phyloP scores from a whole-genome alignment of 1,140 invertebrate genomes.

The Ips nitidus region DNA sequence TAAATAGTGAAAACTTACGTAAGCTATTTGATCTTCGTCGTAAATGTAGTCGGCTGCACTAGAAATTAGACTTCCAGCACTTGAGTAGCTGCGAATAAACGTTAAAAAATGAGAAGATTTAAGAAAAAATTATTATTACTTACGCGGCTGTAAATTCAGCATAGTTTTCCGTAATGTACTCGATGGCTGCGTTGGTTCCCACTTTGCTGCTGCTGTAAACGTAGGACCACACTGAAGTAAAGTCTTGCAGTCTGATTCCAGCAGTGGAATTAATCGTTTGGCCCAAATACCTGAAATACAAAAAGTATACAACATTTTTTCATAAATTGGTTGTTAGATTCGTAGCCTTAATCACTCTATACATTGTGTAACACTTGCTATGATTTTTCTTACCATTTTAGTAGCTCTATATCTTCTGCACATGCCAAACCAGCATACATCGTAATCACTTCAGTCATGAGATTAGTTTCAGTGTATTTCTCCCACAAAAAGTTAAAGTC shows the following conservation, averaged over 20 bases:
- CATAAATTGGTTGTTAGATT: background rate
- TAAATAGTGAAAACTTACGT: background rate
- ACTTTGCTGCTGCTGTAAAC: constrained; percentile 51
- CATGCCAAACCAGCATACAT: constrained; percentile 62
- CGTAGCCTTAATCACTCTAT: background rate
- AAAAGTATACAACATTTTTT: constrained; percentile 30
- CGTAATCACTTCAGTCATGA: constrained; percentile 58
- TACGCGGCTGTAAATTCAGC: background rate
- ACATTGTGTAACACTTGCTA: background rate
- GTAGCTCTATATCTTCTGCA: constrained; percentile 52
- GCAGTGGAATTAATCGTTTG: constrained; percentile 47
- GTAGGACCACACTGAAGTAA: constrained; percentile 51
- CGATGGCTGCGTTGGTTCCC: constrained; percentile 54
- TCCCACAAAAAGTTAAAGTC: constrained; percentile 58
- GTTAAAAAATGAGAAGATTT: background rate
- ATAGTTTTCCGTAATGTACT: constrained; percentile 51
- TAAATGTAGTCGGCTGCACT: constrained; percentile 21
- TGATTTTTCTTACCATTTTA: constrained; percentile 44
- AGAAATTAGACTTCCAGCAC: constrained; percentile 4
- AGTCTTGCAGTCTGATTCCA: constrained; percentile 54
- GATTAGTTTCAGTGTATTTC: constrained; percentile 53
- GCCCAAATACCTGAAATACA: constrained; percentile 39
- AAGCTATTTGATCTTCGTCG: constrained; percentile 6
- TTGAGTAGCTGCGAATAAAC: constrained; percentile 12
- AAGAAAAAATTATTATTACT: background rate